Conservation (phyloP, 1,140 invertebrate species). For the Rhizoglyphus robini region DNA sequence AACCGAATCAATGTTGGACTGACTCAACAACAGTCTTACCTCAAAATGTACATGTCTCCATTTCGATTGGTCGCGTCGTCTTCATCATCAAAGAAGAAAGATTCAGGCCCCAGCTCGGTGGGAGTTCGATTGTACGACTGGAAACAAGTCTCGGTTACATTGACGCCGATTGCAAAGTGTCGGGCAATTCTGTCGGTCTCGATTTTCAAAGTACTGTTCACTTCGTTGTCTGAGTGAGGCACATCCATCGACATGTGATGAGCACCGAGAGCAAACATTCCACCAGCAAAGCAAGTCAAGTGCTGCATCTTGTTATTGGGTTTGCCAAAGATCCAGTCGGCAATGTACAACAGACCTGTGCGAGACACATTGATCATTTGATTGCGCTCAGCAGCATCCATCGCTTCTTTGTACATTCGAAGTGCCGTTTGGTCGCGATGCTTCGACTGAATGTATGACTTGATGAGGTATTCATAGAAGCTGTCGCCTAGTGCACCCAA, state of each 20-base stretch:
- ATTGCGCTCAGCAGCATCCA: slow-evolving; percentile 44
- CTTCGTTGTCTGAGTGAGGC: slow-evolving; percentile 36
- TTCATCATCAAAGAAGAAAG: slow-evolving; percentile 70
- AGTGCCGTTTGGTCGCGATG: slow-evolving; percentile 63
- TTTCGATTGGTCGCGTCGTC: slow-evolving; percentile 77
- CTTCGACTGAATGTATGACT: slow-evolving; percentile 81
- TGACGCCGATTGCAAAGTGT: slow-evolving; percentile 37
- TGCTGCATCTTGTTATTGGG: slow-evolving; percentile 98
- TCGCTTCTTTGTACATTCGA: slow-evolving; percentile 85
- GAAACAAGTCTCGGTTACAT: slow-evolving; percentile 89
- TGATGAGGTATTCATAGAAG: slow-evolving; percentile 96
- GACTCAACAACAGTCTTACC: background rate
- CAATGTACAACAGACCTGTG: slow-evolving; percentile 63
- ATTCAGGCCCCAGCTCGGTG: slow-evolving; percentile 80
- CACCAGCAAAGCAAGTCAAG: slow-evolving; percentile 88
- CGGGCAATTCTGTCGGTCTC: background rate
- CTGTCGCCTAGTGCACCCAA: slow-evolving; percentile 92
- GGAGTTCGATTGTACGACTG: slow-evolving; percentile 78
- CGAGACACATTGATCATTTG: slow-evolving; percentile 61
- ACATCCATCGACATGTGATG: slow-evolving; percentile 64
- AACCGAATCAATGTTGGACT: slow-evolving; percentile 52
- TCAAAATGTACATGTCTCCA: slow-evolving; percentile 63
- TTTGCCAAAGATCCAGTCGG: slow-evolving; percentile 80
- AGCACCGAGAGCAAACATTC: slow-evolving; percentile 81
- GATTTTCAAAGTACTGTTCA: slow-evolving; percentile 33